Evolutionary conservation across 2,113 vertebrate genomes (phyloP).

Genomic region (Apodemus sylvaticus): DNA sequence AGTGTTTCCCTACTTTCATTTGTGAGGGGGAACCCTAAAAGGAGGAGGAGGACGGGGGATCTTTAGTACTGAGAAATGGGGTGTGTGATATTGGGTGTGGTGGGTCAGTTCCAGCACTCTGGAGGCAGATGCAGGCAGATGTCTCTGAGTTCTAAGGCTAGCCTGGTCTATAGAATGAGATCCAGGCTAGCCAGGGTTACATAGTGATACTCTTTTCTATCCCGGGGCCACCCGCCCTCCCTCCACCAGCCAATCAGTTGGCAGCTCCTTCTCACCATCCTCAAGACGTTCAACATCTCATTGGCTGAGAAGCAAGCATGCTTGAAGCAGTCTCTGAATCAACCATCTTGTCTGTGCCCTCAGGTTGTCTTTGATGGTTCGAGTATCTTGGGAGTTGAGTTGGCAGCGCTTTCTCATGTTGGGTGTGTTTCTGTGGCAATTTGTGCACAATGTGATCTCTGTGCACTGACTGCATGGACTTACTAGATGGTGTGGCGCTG

Average conservation of each 20-base stretch:
- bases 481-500: neutral
- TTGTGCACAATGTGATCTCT: neutral
- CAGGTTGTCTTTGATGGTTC: neutral
- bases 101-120: neutral
- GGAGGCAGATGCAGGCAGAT: neutral
- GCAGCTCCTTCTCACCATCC: no score
- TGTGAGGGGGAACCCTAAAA: neutral
- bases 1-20: slow-evolving; percentile 5
- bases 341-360: neutral
- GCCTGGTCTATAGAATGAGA: neutral
- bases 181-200: neutral
- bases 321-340: neutral
- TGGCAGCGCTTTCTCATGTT: neutral
- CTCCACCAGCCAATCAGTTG: no score
- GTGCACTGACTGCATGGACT: no score
- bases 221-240: no score
- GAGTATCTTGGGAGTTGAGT: accelerated
- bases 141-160: neutral
- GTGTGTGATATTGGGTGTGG: neutral
- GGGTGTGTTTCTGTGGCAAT: neutral
- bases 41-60: neutral
- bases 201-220: neutral
- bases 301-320: neutral
- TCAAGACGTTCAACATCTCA: neutral
- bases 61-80: neutral